Evolutionary conservation across 2,113 vertebrate genomes (phyloP).

Genomic region (Lontra canadensis): DNA sequence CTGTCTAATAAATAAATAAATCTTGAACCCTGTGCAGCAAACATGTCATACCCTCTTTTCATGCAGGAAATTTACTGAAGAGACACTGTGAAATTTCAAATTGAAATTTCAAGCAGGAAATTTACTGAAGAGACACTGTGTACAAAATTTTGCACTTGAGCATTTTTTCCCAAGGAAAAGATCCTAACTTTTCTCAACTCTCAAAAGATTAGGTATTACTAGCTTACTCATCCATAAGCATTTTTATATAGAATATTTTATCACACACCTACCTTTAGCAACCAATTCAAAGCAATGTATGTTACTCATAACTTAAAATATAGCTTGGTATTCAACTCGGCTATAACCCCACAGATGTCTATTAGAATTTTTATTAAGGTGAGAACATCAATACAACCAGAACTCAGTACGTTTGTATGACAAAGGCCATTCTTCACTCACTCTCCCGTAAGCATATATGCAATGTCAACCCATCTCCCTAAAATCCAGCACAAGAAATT

Average conservation of each 20-base stretch:
- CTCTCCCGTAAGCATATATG: background rate
- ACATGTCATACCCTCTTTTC: background rate
- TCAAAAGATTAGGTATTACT: conserved; percentile 17
- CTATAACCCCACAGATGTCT: conserved; percentile 28
- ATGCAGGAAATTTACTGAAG: background rate
- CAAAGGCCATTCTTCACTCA: background rate
- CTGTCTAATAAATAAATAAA: background rate
- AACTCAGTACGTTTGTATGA: background rate
- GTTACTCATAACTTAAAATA: conserved; percentile 39
- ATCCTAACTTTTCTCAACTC: background rate
- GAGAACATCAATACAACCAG: background rate
- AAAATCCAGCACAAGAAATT: background rate
- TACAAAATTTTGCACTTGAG: background rate
- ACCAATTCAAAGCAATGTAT: conserved; percentile 50
- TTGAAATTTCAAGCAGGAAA: background rate
- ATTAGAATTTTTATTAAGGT: background rate
- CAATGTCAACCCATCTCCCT: background rate
- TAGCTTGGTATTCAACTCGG: conserved; percentile 5
- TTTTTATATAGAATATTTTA: conserved; percentile 42
- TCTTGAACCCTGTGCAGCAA: background rate
- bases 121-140: background rate
- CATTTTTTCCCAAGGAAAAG: background rate
- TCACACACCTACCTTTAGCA: conserved; percentile 35
- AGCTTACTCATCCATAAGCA: background rate
- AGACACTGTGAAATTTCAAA: background rate